A percentile compares a stretch with the other conserved stretches of the same genome.
Conservation (phyloP, 2,888 invertebrate genomes). For the Byasa hedistus region DNA sequence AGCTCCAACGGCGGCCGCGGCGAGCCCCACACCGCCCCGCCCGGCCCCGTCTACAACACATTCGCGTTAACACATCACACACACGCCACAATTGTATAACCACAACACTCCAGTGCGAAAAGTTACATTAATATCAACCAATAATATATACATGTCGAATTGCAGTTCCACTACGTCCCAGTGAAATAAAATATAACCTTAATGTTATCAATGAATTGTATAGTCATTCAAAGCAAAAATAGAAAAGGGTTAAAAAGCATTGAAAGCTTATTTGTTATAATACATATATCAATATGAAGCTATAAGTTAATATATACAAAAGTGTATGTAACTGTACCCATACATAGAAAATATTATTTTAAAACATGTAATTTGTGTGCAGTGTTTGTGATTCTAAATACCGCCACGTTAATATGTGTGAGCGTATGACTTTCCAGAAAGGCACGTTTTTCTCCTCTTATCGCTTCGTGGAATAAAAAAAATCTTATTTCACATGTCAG, state of each 20-base stretch:
- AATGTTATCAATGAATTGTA: neutral
- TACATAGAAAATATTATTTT: neutral
- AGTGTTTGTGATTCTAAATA: too few relatives aligned
- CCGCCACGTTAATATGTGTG: too few relatives aligned
- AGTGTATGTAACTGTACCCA: neutral
- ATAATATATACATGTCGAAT: neutral
- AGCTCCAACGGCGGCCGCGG: slow-evolving; percentile 55
- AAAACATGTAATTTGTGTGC: too few relatives aligned
- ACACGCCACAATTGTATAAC: neutral
- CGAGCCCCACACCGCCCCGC: slow-evolving; percentile 56
- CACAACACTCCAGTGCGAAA: neutral
- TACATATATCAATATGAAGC: neutral
- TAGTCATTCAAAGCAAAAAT: neutral
- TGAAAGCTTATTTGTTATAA: neutral
- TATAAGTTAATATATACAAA: neutral
- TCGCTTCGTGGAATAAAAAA: too few relatives aligned
- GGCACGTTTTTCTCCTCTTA: too few relatives aligned
- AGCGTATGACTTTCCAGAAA: too few relatives aligned
- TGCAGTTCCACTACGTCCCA: neutral
- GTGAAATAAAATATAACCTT: too few relatives aligned
- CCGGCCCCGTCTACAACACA: slow-evolving; percentile 43
- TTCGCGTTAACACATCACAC: slow-evolving; percentile 31
- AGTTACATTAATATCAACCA: neutral
- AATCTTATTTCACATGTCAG: too few relatives aligned
- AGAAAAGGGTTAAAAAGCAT: neutral